phyloP scores from a whole-genome alignment of 2,113 vertebrate species.

The Malurus cyaneus region DNA sequence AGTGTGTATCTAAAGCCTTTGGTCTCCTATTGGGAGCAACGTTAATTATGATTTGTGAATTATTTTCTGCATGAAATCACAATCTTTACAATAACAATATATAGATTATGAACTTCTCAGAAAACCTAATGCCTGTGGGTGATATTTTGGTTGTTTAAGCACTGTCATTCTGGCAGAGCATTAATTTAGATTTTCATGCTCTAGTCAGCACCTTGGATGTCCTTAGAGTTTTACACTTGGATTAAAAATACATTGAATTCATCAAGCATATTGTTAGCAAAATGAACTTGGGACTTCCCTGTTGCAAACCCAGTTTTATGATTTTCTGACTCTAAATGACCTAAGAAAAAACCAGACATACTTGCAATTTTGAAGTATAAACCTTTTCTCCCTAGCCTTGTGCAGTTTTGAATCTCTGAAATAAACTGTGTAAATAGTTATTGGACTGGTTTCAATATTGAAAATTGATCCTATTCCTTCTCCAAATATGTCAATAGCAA shows the following conservation, averaged over 20 bases:
- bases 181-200: conserved; percentile 68
- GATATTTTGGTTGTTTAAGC: conserved; percentile 69
- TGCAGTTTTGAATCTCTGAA: neutral
- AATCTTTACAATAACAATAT: conserved; percentile 68
- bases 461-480: conserved; percentile 46
- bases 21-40: neutral
- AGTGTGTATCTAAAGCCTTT: conserved; percentile 46
- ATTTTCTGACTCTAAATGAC: conserved; percentile 59
- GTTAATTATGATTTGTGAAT: conserved; percentile 66
- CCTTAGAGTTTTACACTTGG: conserved; percentile 60
- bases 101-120: conserved; percentile 65
- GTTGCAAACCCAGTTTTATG: conserved; percentile 30
- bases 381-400: neutral
- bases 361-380: conserved; percentile 5
- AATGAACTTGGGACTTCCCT: conserved; percentile 56
- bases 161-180: conserved; percentile 54
- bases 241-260: conserved; percentile 67
- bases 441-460: conserved; percentile 10
- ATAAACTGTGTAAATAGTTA: conserved; percentile 19
- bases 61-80: conserved; percentile 63
- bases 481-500: conserved; percentile 46
- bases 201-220: conserved; percentile 56
- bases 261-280: conserved; percentile 60
- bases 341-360: conserved; percentile 33
- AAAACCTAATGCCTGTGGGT: conserved; percentile 58